A percentile compares a stretch with the other conserved stretches of the same genome.
Evolutionary conservation across 2,113 vertebrate species (phyloP).

Genomic region (Muntiacus muntjak): DNA sequence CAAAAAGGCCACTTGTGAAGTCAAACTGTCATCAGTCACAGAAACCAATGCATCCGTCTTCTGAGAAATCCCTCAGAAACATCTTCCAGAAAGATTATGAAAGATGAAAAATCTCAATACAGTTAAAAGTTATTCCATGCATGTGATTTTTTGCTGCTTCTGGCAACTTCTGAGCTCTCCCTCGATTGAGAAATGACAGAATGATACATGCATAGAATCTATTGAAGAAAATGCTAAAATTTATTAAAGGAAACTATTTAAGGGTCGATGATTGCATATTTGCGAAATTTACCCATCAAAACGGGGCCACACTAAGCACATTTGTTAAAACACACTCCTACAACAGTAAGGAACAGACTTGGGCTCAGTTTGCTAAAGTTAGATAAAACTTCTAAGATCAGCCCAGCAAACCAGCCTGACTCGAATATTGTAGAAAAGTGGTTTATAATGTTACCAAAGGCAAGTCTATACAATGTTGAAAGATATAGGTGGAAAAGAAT

Average conservation of each 20-base stretch:
- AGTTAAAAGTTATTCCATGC: slow-evolving; percentile 65
- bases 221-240: slow-evolving; percentile 16
- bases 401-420: background rate
- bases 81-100: slow-evolving; percentile 63
- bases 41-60: slow-evolving; percentile 63
- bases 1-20: slow-evolving; percentile 68
- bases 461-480: background rate
- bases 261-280: slow-evolving; percentile 3
- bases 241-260: background rate
- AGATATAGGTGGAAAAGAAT: background rate
- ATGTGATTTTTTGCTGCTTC: slow-evolving; percentile 47
- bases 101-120: slow-evolving; percentile 61
- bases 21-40: slow-evolving; percentile 70
- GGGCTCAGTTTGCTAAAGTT: background rate
- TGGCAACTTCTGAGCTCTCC: slow-evolving; percentile 41
- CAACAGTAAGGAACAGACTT: background rate
- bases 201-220: slow-evolving; percentile 37
- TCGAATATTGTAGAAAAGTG: background rate
- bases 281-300: slow-evolving; percentile 16
- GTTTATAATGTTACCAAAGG: background rate
- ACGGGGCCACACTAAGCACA: background rate
- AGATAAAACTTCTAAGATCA: background rate
- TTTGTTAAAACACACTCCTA: background rate
- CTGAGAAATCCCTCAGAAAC: slow-evolving; percentile 68
- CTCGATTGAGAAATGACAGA: slow-evolving; percentile 61